A percentile compares a stretch with the other conserved stretches of the same genome.
These are phyloP conservation scores for Tetragnatha versicolor DNA, from an alignment of 1,140 invertebrate species.

Conservation along the genomic window DNA sequence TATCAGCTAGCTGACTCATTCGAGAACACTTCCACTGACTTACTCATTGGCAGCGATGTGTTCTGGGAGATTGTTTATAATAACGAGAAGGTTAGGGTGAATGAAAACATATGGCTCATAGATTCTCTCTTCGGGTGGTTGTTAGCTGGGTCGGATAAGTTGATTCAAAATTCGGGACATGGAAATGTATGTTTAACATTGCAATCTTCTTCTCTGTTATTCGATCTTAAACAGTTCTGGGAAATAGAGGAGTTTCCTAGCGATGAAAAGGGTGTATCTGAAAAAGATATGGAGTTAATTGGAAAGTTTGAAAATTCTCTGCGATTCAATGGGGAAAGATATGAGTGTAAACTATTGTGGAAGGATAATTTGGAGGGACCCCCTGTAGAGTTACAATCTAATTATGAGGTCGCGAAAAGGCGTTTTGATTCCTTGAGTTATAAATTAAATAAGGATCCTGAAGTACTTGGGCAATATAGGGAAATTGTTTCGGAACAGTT, in stretches of 20 bases:
- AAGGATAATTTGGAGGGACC: background rate
- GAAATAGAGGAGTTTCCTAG: background rate
- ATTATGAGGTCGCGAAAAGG: background rate
- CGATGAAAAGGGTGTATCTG: background rate
- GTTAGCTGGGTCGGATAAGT: background rate
- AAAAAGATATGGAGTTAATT: background rate
- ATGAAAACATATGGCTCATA: background rate
- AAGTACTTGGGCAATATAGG: constrained; percentile 4
- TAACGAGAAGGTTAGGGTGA: background rate
- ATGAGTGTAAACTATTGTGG: constrained; percentile 9
- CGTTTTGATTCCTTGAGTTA: background rate
- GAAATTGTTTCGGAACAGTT: background rate
- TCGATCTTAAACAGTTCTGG: background rate
- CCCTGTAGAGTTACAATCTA: background rate
- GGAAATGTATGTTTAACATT: background rate
- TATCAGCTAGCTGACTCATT: background rate
- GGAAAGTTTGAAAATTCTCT: background rate
- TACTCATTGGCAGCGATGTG: background rate
- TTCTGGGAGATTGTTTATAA: background rate
- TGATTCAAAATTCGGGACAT: background rate
- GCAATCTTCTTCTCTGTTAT: background rate
- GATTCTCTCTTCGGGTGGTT: background rate
- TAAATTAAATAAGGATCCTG: background rate
- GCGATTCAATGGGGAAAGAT: background rate
- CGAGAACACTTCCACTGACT: background rate